These are phyloP conservation scores for Pseudococcus longispinus DNA, from an alignment of 2,888 invertebrate species.

Conservation along the genomic window DNA sequence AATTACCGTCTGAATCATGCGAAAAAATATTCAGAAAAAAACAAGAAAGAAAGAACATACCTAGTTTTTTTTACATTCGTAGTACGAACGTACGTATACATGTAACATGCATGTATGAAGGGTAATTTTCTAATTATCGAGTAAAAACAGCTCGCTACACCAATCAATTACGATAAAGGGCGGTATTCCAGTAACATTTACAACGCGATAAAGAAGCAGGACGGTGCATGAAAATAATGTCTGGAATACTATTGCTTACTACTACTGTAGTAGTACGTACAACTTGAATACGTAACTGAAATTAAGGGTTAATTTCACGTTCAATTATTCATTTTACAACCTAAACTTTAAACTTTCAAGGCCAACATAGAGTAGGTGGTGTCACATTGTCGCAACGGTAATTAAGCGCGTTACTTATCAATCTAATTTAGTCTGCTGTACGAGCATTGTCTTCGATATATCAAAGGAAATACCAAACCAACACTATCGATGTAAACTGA, in stretches of 20 bases:
- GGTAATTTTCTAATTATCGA: neutral
- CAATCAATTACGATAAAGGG: neutral
- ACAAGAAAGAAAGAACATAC: too few relatives aligned
- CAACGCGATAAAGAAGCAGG: neutral
- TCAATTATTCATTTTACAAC: conserved; percentile 25
- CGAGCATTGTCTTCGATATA: neutral
- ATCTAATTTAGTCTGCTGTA: neutral
- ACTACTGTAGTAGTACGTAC: neutral
- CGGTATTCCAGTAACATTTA: neutral
- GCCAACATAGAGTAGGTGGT: neutral
- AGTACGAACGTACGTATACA: neutral
- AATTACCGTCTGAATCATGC: neutral
- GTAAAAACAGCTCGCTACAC: neutral
- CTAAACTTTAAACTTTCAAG: conserved; percentile 24
- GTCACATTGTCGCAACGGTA: conserved; percentile 14
- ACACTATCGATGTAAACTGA: neutral
- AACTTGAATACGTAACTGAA: conserved; percentile 8
- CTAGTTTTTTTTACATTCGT: too few relatives aligned
- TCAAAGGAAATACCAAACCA: neutral
- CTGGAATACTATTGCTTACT: neutral
- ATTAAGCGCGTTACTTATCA: conserved; percentile 6
- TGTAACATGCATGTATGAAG: neutral
- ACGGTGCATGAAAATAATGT: neutral
- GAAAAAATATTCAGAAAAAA: neutral
- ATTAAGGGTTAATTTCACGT: conserved; percentile 34